phyloP scores from a whole-genome alignment of 2,113 vertebrate species.

The Daphoenositta chrysoptera region DNA sequence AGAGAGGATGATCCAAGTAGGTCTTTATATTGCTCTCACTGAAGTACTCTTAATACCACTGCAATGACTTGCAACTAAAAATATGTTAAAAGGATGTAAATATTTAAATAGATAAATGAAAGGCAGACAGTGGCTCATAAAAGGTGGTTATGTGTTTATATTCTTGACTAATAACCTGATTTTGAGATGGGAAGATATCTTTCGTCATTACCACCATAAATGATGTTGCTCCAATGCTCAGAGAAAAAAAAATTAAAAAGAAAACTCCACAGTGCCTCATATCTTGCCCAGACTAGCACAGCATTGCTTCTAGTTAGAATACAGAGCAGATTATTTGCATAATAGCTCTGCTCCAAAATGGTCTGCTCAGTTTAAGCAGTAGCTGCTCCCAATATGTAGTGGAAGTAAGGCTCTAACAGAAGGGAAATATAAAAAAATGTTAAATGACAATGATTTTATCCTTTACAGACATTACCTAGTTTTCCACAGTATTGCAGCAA shows the following conservation, averaged over 20 bases:
- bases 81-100: background rate
- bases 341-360: slow-evolving; percentile 30
- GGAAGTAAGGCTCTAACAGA: background rate
- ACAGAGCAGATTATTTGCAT: slow-evolving; percentile 15
- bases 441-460: background rate
- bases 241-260: background rate
- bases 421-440: slow-evolving; percentile 43
- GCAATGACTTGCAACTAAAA: slow-evolving; percentile 40
- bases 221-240: background rate
- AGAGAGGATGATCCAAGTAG: background rate
- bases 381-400: background rate
- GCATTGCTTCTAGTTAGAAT: slow-evolving; percentile 9
- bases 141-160: slow-evolving; percentile 2
- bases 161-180: background rate
- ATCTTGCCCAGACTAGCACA: slow-evolving; percentile 29
- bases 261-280: background rate
- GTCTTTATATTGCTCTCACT: background rate
- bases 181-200: background rate
- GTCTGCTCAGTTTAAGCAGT: background rate
- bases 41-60: background rate
- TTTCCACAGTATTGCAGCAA: background rate
- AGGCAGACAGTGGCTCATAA: background rate
- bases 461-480: slow-evolving; percentile 2
- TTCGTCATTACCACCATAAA: background rate
- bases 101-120: background rate